Conservation (phyloP, 2,113 vertebrate genomes). For the Brachyhypopomus gauderio region DNA sequence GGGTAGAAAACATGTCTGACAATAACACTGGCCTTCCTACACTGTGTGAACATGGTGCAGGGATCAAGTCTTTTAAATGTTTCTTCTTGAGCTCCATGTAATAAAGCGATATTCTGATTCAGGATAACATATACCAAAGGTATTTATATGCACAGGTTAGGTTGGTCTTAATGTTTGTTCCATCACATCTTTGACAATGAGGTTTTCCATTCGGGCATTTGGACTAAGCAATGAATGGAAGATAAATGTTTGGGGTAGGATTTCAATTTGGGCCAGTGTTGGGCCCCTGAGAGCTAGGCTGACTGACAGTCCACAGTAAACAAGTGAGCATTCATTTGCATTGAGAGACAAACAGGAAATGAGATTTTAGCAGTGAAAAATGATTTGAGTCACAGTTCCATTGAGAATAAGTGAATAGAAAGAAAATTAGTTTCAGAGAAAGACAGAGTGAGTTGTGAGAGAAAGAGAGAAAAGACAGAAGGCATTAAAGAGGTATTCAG, state of each 20-base stretch:
- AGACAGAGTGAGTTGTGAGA: neutral
- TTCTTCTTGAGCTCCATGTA: neutral
- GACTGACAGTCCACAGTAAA: constrained; percentile 19
- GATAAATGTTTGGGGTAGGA: constrained; percentile 44
- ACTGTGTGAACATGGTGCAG: neutral
- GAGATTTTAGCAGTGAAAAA: constrained; percentile 39
- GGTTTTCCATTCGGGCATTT: constrained; percentile 30
- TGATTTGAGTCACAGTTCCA: constrained; percentile 36
- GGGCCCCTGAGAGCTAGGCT: constrained; percentile 26
- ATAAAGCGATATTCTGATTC: neutral
- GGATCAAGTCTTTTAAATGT: neutral
- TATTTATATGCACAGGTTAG: neutral
- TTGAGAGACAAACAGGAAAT: constrained; percentile 54
- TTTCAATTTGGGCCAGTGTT: constrained; percentile 37
- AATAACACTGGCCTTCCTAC: neutral
- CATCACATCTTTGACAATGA: constrained; percentile 28
- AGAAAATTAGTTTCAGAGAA: constrained; percentile 3
- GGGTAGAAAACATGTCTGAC: neutral
- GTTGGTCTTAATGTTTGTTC: neutral
- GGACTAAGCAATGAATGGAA: constrained; percentile 1
- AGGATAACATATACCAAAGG: neutral
- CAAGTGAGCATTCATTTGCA: constrained; percentile 41
- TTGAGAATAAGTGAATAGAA: constrained; percentile 10
- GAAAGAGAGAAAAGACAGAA: neutral
- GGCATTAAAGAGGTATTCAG: too few relatives aligned